A percentile compares a stretch with the other conserved stretches of the same genome.
phyloP scores from a whole-genome alignment of 2,888 invertebrate genomes.

The Agrilus biguttatus region DNA sequence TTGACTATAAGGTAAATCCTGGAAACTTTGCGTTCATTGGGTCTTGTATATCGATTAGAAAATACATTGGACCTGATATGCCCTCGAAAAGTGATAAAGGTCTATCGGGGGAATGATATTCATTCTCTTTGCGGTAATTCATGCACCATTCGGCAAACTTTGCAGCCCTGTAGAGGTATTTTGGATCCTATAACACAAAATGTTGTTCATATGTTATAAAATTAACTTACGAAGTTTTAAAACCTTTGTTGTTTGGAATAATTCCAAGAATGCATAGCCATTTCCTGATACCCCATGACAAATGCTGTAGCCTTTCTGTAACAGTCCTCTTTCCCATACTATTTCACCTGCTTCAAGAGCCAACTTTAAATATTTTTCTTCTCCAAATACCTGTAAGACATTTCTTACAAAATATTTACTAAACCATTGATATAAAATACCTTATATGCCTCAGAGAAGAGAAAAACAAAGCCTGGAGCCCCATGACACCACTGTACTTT shows the following conservation, averaged over 20 bases:
- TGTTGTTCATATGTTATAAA: neutral
- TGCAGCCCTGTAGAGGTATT: slow-evolving; percentile 59
- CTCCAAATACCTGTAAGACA: slow-evolving; percentile 45
- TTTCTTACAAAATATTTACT: slow-evolving; percentile 4
- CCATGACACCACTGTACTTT: slow-evolving; percentile 90
- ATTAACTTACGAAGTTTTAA: neutral
- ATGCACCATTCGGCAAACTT: slow-evolving; percentile 74
- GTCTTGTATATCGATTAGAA: slow-evolving; percentile 52
- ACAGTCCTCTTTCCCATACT: slow-evolving; percentile 67
- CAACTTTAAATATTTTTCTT: slow-evolving; percentile 50
- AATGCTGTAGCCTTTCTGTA: slow-evolving; percentile 72
- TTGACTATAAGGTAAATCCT: slow-evolving; percentile 34
- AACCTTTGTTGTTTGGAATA: slow-evolving; percentile 65
- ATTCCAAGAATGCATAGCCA: slow-evolving; percentile 64
- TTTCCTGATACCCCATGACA: slow-evolving; percentile 86
- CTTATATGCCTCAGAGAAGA: slow-evolving; percentile 52
- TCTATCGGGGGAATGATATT: slow-evolving; percentile 57
- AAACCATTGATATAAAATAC: slow-evolving; percentile 28
- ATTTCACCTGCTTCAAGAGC: slow-evolving; percentile 61
- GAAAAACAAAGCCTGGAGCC: slow-evolving; percentile 71
- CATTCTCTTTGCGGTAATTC: slow-evolving; percentile 51
- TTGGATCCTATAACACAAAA: slow-evolving; percentile 40
- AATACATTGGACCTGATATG: slow-evolving; percentile 61
- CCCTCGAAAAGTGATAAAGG: slow-evolving; percentile 79
- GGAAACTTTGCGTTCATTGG: slow-evolving; percentile 60